Percentiles rank a stretch among this genome's conserved stretches.
These are phyloP conservation scores for Rosalia funebris DNA, from an alignment of 2,888 invertebrate genomes.

Conservation along the genomic window DNA sequence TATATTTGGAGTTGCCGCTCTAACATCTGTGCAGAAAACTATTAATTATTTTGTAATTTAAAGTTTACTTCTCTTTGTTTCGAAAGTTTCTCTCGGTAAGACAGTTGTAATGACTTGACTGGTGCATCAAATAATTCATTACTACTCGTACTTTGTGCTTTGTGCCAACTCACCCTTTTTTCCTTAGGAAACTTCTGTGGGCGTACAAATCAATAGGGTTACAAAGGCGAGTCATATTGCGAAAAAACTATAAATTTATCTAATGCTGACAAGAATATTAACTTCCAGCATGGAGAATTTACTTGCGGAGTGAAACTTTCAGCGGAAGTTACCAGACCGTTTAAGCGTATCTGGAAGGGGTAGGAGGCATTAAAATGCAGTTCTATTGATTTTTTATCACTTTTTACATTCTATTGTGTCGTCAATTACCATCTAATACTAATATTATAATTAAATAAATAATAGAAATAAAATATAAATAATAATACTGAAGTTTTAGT, in stretches of 20 bases:
- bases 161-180: constrained; percentile 6
- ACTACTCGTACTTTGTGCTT: background rate
- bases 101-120: constrained; percentile 6
- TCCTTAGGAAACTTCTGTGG: background rate
- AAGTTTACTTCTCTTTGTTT: constrained; percentile 14
- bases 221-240: constrained; percentile 9
- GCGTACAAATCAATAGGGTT: constrained; percentile 5
- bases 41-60: constrained; percentile 20
- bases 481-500: too few species aligned
- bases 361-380: too few species aligned
- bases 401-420: too few species aligned
- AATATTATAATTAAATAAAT: too few species aligned
- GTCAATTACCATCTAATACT: too few species aligned
- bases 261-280: background rate
- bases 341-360: background rate
- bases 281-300: background rate
- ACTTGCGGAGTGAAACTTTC: background rate
- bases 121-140: constrained; percentile 10
- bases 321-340: background rate
- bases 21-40: constrained; percentile 9
- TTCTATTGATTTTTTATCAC: too few species aligned
- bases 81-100: background rate
- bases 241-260: constrained; percentile 15
- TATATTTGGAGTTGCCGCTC: constrained; percentile 8
- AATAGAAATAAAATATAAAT: too few species aligned